Base-by-base conservation (phyloP, 2,797 vertebrate genomes). In the Miichthys miiuy region DNA sequence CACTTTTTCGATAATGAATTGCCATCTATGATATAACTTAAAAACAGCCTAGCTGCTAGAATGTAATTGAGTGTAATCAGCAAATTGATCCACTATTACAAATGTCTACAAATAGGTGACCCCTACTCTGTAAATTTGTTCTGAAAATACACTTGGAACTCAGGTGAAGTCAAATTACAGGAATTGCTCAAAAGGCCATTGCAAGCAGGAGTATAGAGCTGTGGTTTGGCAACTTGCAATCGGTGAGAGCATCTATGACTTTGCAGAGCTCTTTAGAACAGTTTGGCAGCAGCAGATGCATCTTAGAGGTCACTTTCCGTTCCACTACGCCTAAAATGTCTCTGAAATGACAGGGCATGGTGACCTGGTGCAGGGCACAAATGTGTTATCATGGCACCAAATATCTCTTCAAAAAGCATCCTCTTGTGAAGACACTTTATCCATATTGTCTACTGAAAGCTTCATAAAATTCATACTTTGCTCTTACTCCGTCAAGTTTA, bases 151-250 rank as follows among this genome's bases (percentile, higher is more conserved):
- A 68, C 25, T 56, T 75, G 62, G 52, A 65, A 30, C 63, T 81
- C 72, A 82, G 87, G 77, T 89, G 72, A 85, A 81, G 69, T 79
- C 52, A 82, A 79, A 89, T 88, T 81, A 82, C 72, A 82, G 72
- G 68, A 85, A 85, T 72, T 67, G 67, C 65, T 71, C 17, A 41
- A 21, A 62, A 78, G 68, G 70, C 61, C 56, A 70, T 68, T 68
- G 69, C 52, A 69, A 44, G 47, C 56, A 62, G 60, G 3, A 4
- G 50, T 56, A 68, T 38, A 46, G 69, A 2, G 47, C 47, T 64
- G 56, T 16, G 46, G 55, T 77, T 86, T 84, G 80, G 81, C 82
- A 91, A 69, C 72, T 66, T 77, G 80, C 70, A 88, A 82, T 83
- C 75, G 75, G 17, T 0, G 34, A 60, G 25, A 78, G 56, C 81